A percentile compares a stretch with the other conserved stretches of the same genome.
phyloP scores from a whole-genome alignment of 2,888 invertebrate species.

The Patella ulyssiponensis region DNA sequence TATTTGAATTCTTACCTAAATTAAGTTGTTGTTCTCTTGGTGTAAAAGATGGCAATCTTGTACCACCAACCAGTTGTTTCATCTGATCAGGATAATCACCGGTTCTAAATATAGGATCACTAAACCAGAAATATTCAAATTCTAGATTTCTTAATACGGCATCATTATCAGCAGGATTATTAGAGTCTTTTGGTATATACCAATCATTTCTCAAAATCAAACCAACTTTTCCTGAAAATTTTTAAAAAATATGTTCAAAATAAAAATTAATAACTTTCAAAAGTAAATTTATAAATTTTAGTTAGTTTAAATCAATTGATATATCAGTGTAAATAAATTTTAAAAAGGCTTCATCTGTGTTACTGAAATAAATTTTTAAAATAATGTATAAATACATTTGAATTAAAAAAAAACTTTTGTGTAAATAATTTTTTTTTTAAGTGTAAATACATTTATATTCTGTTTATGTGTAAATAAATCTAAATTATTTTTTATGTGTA shows the following conservation, averaged over 20 bases:
- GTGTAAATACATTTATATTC: too few species aligned
- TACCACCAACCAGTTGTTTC: constrained; percentile 27
- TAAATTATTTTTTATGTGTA: too few species aligned
- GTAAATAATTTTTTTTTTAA: too few species aligned
- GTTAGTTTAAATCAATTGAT: too few species aligned
- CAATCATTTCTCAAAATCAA: constrained; percentile 39
- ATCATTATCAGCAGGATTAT: constrained; percentile 40
- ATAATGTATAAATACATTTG: too few species aligned
- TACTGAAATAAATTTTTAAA: too few species aligned
- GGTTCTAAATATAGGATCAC: constrained; percentile 49
- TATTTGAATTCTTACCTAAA: constrained; percentile 38
- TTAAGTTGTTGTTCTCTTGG: constrained; percentile 44
- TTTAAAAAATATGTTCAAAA: background rate
- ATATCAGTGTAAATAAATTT: too few species aligned
- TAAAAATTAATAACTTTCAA: background rate
- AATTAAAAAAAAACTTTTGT: too few species aligned
- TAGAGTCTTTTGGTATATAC: constrained; percentile 29
- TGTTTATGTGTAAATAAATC: too few species aligned
- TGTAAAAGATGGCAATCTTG: constrained; percentile 55
- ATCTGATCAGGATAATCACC: constrained; percentile 73
- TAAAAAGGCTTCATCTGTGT: too few species aligned
- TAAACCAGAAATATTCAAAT: constrained; percentile 56
- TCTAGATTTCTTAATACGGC: constrained; percentile 37
- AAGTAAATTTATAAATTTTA: too few species aligned
- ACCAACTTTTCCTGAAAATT: constrained; percentile 40